A percentile compares a stretch with the other conserved stretches of the same genome.
Conservation (phyloP, 2,888 invertebrate species). For the Acanthosepion lycidas region DNA sequence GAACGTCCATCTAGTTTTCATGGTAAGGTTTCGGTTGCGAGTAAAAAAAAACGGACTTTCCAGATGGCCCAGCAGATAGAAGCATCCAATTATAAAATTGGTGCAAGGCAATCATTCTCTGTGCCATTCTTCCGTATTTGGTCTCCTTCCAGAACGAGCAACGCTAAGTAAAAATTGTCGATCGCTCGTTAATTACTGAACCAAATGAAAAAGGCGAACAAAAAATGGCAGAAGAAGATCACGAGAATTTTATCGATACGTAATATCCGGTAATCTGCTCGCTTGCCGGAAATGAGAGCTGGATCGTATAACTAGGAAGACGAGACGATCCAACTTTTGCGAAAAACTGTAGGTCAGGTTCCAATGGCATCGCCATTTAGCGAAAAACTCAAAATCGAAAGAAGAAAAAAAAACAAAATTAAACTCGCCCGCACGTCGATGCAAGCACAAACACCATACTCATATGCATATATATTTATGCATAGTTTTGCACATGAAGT, state of each 20-base stretch:
- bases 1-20: too few species aligned
- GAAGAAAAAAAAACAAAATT: background rate
- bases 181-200: background rate
- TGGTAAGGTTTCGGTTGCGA: too few species aligned
- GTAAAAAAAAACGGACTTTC: too few species aligned
- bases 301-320: background rate
- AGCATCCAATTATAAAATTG: background rate
- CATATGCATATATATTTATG: background rate
- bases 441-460: background rate
- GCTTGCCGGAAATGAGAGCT: background rate
- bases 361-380: background rate
- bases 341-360: background rate
- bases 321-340: background rate
- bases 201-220: background rate
- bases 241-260: background rate
- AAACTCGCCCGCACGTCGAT: background rate
- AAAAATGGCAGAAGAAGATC: background rate
- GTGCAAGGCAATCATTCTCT: background rate
- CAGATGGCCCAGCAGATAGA: too few species aligned
- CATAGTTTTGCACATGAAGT: too few species aligned
- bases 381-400: background rate
- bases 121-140: background rate
- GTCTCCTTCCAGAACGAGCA: background rate
- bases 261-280: slow-evolving; percentile 21
- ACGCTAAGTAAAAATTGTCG: background rate